Conservation (phyloP, 2,888 invertebrate genomes). For the Luperina testacea region DNA sequence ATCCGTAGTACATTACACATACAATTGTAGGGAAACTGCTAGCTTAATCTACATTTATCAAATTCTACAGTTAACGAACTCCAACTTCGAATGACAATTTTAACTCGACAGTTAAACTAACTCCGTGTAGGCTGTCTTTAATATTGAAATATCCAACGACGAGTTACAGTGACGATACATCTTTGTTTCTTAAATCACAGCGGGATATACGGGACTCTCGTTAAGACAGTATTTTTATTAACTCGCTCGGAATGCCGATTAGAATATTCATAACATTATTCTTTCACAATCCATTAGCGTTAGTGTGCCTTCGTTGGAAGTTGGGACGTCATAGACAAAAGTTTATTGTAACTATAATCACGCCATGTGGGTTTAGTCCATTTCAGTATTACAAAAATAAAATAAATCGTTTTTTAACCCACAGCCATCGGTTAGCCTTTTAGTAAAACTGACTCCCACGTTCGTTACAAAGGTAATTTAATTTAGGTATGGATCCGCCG, state of each 20-base stretch:
- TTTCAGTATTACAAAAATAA: conserved; percentile 52
- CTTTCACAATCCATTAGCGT: conserved; percentile 82
- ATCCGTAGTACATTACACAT: conserved; percentile 51
- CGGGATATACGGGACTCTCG: conserved; percentile 83
- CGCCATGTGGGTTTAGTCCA: conserved; percentile 62
- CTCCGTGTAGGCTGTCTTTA: conserved; percentile 66
- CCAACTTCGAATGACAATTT: conserved; percentile 47
- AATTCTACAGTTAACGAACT: conserved; percentile 48
- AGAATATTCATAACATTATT: conserved; percentile 86
- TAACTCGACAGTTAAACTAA: conserved; percentile 53
- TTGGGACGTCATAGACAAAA: conserved; percentile 68
- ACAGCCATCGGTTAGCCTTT: conserved; percentile 46
- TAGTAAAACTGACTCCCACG: conserved; percentile 39
- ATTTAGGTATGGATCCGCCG: conserved; percentile 46
- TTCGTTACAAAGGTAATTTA: conserved; percentile 54
- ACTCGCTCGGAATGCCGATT: conserved; percentile 86
- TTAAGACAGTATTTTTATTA: conserved; percentile 88
- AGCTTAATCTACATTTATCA: conserved; percentile 53
- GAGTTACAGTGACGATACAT: conserved; percentile 79
- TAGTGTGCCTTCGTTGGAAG: conserved; percentile 67
- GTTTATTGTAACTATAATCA: conserved; percentile 67
- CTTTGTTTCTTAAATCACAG: conserved; percentile 87
- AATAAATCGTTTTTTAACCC: conserved; percentile 45
- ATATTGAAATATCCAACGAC: conserved; percentile 76
- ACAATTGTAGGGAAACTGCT: conserved; percentile 32